Conservation (phyloP, 2,888 invertebrate genomes). For the Limnephilus rhombicus region DNA sequence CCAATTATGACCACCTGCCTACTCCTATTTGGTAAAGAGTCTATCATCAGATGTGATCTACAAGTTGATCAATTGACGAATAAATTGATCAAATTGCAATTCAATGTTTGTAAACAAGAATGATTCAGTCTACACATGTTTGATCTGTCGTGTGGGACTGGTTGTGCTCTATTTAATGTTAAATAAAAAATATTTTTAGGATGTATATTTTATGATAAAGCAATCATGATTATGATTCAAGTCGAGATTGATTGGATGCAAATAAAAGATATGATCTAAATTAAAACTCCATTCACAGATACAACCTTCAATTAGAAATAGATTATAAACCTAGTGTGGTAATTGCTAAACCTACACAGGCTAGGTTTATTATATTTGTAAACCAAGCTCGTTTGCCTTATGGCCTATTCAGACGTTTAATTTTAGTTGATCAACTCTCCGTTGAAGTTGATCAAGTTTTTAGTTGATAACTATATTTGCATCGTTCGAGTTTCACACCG, state of each 20-base stretch:
- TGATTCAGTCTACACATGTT: neutral
- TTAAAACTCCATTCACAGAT: neutral
- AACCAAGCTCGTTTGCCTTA: too few relatives aligned
- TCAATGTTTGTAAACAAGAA: conserved; percentile 4
- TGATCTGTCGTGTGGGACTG: neutral
- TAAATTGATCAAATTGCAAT: conserved; percentile 5
- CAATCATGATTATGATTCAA: neutral
- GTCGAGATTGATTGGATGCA: neutral
- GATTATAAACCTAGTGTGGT: neutral
- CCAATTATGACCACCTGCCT: neutral
- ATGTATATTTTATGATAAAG: neutral
- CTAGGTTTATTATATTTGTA: neutral
- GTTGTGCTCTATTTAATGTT: neutral
- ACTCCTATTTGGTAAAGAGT: neutral
- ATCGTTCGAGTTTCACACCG: too few relatives aligned
- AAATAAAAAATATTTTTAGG: neutral
- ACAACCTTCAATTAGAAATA: neutral
- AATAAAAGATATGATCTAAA: neutral
- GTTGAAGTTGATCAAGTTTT: too few relatives aligned
- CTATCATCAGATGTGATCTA: neutral
- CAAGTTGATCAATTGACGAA: neutral
- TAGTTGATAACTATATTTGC: too few relatives aligned
- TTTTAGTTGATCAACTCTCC: too few relatives aligned
- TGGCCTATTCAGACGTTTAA: too few relatives aligned
- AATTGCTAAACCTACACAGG: neutral